phyloP scores from a whole-genome alignment of 2,113 vertebrate genomes.

The Speoplatyrhinus poulsoni region DNA sequence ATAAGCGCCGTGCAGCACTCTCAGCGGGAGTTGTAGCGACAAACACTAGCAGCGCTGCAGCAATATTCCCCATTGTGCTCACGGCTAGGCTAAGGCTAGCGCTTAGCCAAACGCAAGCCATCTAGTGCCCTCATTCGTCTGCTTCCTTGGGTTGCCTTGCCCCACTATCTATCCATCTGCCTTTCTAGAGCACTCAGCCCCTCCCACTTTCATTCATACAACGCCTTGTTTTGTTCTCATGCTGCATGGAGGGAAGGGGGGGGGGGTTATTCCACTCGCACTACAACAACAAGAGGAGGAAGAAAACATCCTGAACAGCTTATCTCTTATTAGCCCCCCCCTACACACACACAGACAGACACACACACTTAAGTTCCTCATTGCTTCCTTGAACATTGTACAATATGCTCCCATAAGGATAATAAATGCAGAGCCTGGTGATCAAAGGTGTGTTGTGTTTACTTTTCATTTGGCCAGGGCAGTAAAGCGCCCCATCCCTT shows the following conservation, averaged over 20 bases:
- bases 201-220: slow-evolving; percentile 76
- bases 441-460: slow-evolving; percentile 73
- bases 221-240: slow-evolving; percentile 71
- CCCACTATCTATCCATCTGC: slow-evolving; percentile 49
- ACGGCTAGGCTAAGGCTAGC: slow-evolving; percentile 30
- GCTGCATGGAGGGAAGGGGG: slow-evolving; percentile 29
- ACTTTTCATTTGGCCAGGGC: slow-evolving; percentile 62
- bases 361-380: slow-evolving; percentile 14
- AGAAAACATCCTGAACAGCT: slow-evolving; percentile 50
- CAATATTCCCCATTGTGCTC: slow-evolving; percentile 48
- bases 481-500: slow-evolving; percentile 57
- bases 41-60: slow-evolving; percentile 22
- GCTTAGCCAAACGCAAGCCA: slow-evolving; percentile 51
- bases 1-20: neutral
- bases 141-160: slow-evolving; percentile 47
- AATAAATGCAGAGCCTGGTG: slow-evolving; percentile 21
- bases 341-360: slow-evolving; percentile 17
- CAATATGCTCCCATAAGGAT: slow-evolving; percentile 26
- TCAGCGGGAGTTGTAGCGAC: neutral
- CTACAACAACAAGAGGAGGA: slow-evolving; percentile 50
- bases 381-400: slow-evolving; percentile 40
- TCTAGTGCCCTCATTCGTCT: slow-evolving; percentile 41
- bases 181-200: slow-evolving; percentile 69
- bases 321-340: slow-evolving; percentile 49
- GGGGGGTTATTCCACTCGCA: slow-evolving; percentile 50